Evolutionary conservation across 2,888 invertebrate genomes (phyloP).

Genomic region (Scrobipalpa costella): DNA sequence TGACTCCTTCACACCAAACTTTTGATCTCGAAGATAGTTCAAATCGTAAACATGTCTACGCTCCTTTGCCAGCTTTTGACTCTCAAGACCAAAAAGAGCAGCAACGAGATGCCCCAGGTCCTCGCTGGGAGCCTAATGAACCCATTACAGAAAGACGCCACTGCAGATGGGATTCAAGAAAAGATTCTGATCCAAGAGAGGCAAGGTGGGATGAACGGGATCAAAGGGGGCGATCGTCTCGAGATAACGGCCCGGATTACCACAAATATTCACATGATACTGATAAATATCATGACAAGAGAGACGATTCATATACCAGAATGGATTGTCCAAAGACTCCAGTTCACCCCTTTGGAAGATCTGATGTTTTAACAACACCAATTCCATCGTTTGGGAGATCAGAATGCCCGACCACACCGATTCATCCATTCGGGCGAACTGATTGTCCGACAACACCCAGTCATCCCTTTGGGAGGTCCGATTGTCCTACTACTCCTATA

Average conservation of each 20-base stretch:
- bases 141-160: slow-evolving; percentile 30
- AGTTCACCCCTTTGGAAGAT: slow-evolving; percentile 39
- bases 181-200: slow-evolving; percentile 33
- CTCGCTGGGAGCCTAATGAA: slow-evolving; percentile 39
- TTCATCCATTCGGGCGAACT: slow-evolving; percentile 47
- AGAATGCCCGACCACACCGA: slow-evolving; percentile 43
- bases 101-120: slow-evolving; percentile 38
- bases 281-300: slow-evolving; percentile 40
- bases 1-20: slow-evolving; percentile 50
- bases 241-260: slow-evolving; percentile 29
- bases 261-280: slow-evolving; percentile 38
- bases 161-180: slow-evolving; percentile 28
- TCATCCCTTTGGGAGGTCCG: slow-evolving; percentile 51
- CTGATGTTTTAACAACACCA: slow-evolving; percentile 42
- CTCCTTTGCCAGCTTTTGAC: slow-evolving; percentile 52
- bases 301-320: slow-evolving; percentile 39
- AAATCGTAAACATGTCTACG: slow-evolving; percentile 61
- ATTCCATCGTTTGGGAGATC: slow-evolving; percentile 42
- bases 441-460: slow-evolving; percentile 51
- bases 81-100: slow-evolving; percentile 42
- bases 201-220: slow-evolving; percentile 39
- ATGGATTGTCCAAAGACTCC: slow-evolving; percentile 42
- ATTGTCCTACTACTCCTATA: slow-evolving; percentile 51
- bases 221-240: slow-evolving; percentile 37
- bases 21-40: slow-evolving; percentile 51